phyloP scores from a whole-genome alignment of 2,888 invertebrate genomes.

The Thera obeliscata region DNA sequence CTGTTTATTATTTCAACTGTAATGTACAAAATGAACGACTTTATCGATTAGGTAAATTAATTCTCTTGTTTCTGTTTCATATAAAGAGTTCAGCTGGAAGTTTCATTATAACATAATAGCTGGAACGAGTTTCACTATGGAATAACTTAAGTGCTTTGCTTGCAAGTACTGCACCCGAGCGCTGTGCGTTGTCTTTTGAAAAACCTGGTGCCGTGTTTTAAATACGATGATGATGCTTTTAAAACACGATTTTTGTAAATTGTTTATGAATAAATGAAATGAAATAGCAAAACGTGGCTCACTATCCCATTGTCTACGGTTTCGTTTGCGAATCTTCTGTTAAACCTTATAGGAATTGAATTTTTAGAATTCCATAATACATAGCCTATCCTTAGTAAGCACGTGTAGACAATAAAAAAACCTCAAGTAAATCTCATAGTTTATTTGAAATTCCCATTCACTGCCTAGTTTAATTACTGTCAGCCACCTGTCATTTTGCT shows the following conservation, averaged over 20 bases:
- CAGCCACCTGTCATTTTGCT: too few species aligned
- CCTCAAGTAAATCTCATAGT: too few species aligned
- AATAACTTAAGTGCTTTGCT: not conserved
- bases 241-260: not conserved
- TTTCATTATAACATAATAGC: slow-evolving; percentile 11
- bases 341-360: too few species aligned
- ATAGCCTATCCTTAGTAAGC: too few species aligned
- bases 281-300: too few species aligned
- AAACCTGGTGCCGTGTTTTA: not conserved
- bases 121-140: not conserved
- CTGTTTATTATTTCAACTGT: slow-evolving; percentile 47
- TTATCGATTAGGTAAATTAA: slow-evolving; percentile 31
- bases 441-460: too few species aligned
- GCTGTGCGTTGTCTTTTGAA: not conserved
- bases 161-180: slow-evolving; percentile 18
- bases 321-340: too few species aligned
- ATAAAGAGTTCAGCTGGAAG: slow-evolving; percentile 14
- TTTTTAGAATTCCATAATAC: too few species aligned
- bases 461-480: too few species aligned
- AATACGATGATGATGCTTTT: not conserved
- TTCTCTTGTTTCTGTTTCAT: slow-evolving; percentile 23
- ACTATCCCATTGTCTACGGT: too few species aligned
- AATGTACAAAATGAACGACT: slow-evolving; percentile 41
- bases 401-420: too few species aligned
- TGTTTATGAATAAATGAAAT: too few species aligned